A percentile compares a stretch with the other conserved stretches of the same genome.
Conservation (phyloP, 2,113 vertebrate genomes). For the Baryphthengus martii region DNA sequence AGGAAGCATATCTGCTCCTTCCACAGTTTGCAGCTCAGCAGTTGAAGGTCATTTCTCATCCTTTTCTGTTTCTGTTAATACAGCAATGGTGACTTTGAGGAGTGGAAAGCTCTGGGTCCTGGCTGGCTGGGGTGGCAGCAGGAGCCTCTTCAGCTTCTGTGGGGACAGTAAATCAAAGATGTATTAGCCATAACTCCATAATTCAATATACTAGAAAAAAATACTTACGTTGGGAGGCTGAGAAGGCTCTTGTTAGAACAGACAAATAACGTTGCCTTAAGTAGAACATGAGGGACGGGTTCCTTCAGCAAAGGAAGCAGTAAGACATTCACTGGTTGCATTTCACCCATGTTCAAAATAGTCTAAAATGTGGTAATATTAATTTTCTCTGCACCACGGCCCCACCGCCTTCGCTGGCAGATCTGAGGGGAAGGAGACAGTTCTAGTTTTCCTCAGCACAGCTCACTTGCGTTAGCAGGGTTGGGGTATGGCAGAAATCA, state of each 20-base stretch:
- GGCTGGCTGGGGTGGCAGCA: background rate
- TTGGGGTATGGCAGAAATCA: background rate
- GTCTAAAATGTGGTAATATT: background rate
- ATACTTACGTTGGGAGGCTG: background rate
- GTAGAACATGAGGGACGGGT: background rate
- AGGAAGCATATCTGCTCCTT: background rate
- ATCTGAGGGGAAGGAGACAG: fast-evolving
- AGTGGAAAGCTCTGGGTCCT: background rate
- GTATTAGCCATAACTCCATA: background rate
- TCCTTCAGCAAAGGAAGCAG: background rate
- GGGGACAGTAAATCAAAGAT: background rate
- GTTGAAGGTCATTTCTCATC: background rate
- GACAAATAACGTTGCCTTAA: background rate
- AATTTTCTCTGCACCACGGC: background rate
- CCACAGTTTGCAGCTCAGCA: background rate
- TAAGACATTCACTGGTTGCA: fast-evolving
- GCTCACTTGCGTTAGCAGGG: fast-evolving
- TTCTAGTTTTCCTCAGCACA: background rate
- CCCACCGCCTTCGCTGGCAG: background rate
- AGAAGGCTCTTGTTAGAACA: background rate
- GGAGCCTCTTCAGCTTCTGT: background rate
- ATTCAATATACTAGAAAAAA: background rate
- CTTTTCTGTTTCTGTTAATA: background rate
- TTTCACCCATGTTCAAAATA: background rate
- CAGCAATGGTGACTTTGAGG: background rate